A percentile compares a stretch with the other conserved stretches of the same genome.
Evolutionary conservation across 2,797 vertebrate species (phyloP).

Genomic region (Pangasius mekongensis): DNA sequence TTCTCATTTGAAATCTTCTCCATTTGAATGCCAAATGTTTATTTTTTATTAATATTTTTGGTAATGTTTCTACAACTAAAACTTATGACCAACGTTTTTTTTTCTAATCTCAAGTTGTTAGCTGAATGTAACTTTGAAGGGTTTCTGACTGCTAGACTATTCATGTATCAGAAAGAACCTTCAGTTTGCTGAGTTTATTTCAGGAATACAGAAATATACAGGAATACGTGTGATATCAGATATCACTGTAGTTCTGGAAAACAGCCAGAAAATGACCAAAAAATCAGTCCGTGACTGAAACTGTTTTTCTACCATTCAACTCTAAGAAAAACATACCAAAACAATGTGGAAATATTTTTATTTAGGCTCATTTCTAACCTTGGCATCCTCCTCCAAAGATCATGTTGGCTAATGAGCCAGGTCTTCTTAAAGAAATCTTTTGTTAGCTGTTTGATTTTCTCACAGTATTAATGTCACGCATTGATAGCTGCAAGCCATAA

Average conservation of each 20-base stretch:
- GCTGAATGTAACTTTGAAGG: neutral
- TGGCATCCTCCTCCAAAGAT: neutral
- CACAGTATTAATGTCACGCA: neutral
- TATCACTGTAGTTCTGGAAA: neutral
- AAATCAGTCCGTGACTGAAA: neutral
- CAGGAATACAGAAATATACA: neutral
- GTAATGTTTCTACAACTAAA: neutral
- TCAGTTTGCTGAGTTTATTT: neutral
- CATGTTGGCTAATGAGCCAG: too few species aligned
- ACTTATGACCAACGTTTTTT: neutral
- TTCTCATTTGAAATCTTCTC: neutral
- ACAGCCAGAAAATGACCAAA: neutral
- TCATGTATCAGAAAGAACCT: neutral
- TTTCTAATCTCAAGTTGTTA: neutral
- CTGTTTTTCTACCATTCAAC: neutral
- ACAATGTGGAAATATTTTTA: neutral
- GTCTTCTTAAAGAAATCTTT: neutral
- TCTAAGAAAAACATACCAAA: neutral
- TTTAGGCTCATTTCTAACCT: neutral
- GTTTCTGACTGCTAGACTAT: neutral
- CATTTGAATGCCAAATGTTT: neutral
- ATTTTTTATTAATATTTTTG: neutral
- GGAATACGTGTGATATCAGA: neutral
- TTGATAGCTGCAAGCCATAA: neutral
- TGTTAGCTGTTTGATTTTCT: neutral